These are phyloP conservation scores for Drosophila yakuba DNA, from an alignment of 1,140 invertebrate genomes.

Conservation along the genomic window DNA sequence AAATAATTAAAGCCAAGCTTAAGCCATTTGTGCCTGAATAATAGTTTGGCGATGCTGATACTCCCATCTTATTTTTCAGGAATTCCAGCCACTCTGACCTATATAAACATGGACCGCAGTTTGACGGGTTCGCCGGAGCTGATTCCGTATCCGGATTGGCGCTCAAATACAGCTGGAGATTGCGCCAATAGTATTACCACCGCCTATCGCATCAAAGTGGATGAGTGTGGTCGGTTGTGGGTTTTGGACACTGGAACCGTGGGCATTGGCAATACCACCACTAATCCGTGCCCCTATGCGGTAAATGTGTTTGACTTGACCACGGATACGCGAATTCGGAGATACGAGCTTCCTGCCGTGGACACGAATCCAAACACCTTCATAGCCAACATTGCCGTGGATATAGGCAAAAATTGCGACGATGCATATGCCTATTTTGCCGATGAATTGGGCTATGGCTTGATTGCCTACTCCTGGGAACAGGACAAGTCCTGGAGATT, in stretches of 20 bases:
- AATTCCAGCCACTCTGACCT: conserved; percentile 92
- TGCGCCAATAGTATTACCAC: conserved; percentile 90
- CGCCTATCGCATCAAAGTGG: conserved; percentile 90
- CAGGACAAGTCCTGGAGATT: conserved; percentile 91
- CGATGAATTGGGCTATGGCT: conserved; percentile 91
- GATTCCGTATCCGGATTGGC: conserved; percentile 91
- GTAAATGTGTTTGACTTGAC: conserved; percentile 91
- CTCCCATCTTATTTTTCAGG: conserved; percentile 85
- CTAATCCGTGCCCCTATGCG: conserved; percentile 90
- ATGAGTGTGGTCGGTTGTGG: conserved; percentile 91
- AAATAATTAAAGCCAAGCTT: too few relatives aligned
- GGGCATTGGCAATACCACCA: conserved; percentile 90
- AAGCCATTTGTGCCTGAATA: too few relatives aligned
- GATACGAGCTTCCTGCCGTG: conserved; percentile 89
- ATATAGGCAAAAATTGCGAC: conserved; percentile 90
- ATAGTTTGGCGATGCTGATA: too few relatives aligned
- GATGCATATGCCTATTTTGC: conserved; percentile 92
- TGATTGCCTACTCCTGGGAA: conserved; percentile 91
- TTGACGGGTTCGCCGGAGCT: conserved; percentile 89
- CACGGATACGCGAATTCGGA: conserved; percentile 89
- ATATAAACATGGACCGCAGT: conserved; percentile 88
- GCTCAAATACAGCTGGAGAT: conserved; percentile 89
- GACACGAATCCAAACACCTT: conserved; percentile 91
- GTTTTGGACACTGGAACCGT: conserved; percentile 92
- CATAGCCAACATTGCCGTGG: conserved; percentile 92